Percentiles rank a stretch among this genome's conserved stretches.
Conservation (phyloP, 2,113 vertebrate species). For the Osmerus mordax region DNA sequence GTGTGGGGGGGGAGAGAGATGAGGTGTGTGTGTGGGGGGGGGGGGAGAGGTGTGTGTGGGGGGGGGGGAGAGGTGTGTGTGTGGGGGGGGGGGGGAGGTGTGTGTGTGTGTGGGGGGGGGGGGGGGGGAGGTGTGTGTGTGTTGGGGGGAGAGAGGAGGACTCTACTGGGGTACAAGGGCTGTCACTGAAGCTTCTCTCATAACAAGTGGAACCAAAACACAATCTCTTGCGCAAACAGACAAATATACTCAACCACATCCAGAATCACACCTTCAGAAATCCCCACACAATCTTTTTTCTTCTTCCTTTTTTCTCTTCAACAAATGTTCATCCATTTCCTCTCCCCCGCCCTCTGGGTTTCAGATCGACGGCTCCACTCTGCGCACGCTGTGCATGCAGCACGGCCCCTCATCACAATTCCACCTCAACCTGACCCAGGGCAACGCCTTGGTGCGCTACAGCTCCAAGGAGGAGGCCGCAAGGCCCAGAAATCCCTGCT, state of each 20-base stretch:
- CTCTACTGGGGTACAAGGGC: too few species aligned
- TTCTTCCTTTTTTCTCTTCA: neutral
- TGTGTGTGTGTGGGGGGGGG: too few species aligned
- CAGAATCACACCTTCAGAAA: neutral
- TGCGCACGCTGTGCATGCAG: constrained; percentile 96
- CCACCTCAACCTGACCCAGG: constrained; percentile 99
- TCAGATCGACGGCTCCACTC: constrained; percentile 97
- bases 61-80: too few species aligned
- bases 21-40: too few species aligned
- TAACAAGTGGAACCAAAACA: neutral
- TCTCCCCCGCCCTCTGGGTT: neutral
- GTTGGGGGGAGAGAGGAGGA: too few species aligned
- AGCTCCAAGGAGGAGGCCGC: constrained; percentile 98
- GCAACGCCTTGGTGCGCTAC: constrained; percentile 97
- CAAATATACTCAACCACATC: neutral
- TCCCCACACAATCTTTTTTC: neutral
- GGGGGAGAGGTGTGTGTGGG: too few species aligned
- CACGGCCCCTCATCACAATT: constrained; percentile 98
- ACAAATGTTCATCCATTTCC: neutral
- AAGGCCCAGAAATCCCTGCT: constrained; percentile 99
- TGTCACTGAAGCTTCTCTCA: too few species aligned
- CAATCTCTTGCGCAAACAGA: neutral
- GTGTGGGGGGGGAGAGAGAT: too few species aligned
- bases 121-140: too few species aligned
- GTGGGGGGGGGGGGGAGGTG: too few species aligned